Percentiles rank a stretch among this genome's conserved stretches.
Evolutionary conservation across 2,113 vertebrate genomes (phyloP).

Genomic region (Halichoerus grypus): DNA sequence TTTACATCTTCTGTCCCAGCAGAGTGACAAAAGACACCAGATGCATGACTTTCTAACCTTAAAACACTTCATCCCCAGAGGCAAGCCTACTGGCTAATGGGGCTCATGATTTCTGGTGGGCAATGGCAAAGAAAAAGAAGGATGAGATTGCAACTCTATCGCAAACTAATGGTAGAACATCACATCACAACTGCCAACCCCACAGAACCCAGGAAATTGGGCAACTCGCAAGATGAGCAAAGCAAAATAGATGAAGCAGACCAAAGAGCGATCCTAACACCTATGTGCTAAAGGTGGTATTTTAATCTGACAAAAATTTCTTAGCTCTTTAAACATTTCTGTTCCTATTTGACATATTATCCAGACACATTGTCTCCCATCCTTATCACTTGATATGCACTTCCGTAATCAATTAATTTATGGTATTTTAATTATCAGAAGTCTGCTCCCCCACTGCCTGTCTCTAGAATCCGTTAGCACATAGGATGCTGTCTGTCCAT

Average conservation of each 20-base stretch:
- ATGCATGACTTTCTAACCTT: neutral
- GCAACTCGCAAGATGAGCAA: neutral
- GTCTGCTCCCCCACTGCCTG: neutral
- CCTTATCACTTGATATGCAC: neutral
- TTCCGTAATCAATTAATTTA: neutral
- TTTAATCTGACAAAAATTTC: neutral
- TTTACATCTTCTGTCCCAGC: neutral
- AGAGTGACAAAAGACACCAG: neutral
- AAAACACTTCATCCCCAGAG: neutral
- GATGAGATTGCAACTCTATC: neutral
- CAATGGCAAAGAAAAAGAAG: neutral
- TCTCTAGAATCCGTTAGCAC: neutral
- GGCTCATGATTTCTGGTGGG: neutral
- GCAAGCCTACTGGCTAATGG: neutral
- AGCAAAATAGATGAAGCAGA: neutral
- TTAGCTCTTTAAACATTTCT: conserved; percentile 29
- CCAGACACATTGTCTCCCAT: neutral
- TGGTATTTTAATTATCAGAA: neutral
- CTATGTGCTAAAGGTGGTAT: neutral
- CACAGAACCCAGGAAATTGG: neutral
- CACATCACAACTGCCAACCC: neutral
- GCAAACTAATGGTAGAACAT: neutral
- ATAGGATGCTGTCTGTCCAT: neutral
- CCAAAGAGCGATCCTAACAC: neutral
- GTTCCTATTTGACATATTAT: neutral